phyloP scores from a whole-genome alignment of 2,797 vertebrate species.

The Avahi laniger region DNA sequence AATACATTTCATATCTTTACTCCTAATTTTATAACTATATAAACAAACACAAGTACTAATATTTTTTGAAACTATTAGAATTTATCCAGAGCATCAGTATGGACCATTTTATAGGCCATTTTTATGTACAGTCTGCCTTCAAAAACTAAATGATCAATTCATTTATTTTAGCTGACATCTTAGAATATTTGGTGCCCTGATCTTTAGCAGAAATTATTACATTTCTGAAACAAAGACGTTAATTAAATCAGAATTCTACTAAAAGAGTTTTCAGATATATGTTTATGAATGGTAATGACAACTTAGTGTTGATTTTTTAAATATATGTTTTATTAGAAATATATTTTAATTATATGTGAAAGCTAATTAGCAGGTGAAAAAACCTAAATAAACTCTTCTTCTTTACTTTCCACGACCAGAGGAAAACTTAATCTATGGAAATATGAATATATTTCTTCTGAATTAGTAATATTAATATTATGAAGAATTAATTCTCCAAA shows the following conservation, averaged over 20 bases:
- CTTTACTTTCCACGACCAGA: not conserved
- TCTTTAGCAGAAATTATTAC: not conserved
- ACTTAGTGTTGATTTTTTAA: not conserved
- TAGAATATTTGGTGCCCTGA: not conserved
- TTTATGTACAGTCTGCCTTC: not conserved
- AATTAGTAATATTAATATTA: not conserved
- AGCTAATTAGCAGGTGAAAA: not conserved
- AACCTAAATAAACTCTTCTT: not conserved
- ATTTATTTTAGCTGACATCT: not conserved
- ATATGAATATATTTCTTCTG: not conserved
- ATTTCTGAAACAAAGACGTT: not conserved
- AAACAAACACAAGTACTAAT: not conserved
- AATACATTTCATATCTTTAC: not conserved
- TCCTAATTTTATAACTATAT: not conserved
- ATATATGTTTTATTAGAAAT: not conserved
- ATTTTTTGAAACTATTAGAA: not conserved
- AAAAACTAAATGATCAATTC: not conserved
- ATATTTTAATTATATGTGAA: not conserved
- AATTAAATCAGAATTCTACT: not conserved
- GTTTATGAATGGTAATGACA: not conserved
- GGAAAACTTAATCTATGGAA: not conserved
- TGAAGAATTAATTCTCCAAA: not conserved
- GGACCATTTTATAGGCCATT: not conserved
- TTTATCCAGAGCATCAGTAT: not conserved
- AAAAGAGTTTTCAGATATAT: not conserved